Evolutionary conservation across 2,797 vertebrate species (phyloP), one percentile per base, ranked within the genome.

Genomic region (Stomatorhinus walkeri): DNA sequence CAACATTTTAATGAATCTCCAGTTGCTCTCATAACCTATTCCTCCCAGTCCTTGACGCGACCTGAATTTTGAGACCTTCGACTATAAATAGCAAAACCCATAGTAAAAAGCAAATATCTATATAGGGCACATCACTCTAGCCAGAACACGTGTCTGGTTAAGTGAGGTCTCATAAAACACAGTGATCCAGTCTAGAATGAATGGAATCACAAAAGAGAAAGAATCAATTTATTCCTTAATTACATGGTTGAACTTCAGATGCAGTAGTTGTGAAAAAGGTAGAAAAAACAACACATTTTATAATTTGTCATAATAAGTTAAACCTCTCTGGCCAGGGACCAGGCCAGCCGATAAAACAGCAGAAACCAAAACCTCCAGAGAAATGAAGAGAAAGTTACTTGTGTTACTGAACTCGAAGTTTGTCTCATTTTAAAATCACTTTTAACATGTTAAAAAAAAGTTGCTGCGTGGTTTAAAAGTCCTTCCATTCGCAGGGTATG

Each of bases 251-350:
- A 95, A 95, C 95, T 94, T 94, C 93, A 94, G 95, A 95, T 94
- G 95, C 94, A 95, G 94, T 95, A 95, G 94, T 95, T 94, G 95
- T 96, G 95, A 95, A 96, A 96, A 96, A 96, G 93, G 94, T 96
- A 96, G 95, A 95, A 96, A 97, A 96, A 97, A 96, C 96, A 96
- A 96, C 96, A 95, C 95, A 92, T 94, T 95, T 92, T 88, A 93
- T 91, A 90, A 79, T 79, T 46, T 79, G 32, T 96, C 95, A 96
- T 95, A 97, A 97, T 97, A 97, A 97, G 96, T 98, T 97, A 97
- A 96, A 96, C 95, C 94, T 94, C 94, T 94, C 93, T 92, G 94
- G 95, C 92, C 87, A 90, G 93, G 94, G 93, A 93, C 93, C 85
- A 91, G 92, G 92, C 92, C 93, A 91, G 93, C 94, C 95, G 95